Evolutionary conservation across 30 jellyfish, hydroid and myxozoan species (phyloP).

Genomic region (Cassiopea xamachana): DNA sequence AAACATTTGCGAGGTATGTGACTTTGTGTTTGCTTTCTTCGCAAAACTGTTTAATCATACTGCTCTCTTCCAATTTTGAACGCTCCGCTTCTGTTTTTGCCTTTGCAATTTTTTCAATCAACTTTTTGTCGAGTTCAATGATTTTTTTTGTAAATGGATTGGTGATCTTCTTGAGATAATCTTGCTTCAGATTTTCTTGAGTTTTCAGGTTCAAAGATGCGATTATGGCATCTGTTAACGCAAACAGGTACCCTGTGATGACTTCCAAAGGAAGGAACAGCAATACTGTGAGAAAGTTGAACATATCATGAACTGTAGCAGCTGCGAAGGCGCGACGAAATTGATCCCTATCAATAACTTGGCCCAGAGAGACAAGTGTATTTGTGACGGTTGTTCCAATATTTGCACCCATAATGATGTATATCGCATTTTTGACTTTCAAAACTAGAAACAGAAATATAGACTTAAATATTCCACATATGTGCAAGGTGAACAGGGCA

Average conservation of each 20-base stretch:
- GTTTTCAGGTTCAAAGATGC: conserved; percentile 49
- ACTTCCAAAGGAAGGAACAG: conserved; percentile 85
- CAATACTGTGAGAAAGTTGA: conserved; percentile 78
- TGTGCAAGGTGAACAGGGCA: too few relatives aligned
- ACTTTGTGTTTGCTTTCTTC: conserved; percentile 60
- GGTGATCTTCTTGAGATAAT: conserved; percentile 84
- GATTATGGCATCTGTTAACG: conserved; percentile 58
- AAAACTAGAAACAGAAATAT: conserved; percentile 52
- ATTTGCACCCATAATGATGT: conserved; percentile 94
- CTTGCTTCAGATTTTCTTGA: conserved; percentile 64
- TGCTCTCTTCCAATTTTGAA: conserved; percentile 37
- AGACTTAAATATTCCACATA: background rate
- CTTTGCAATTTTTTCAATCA: conserved; percentile 81
- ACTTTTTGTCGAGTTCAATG: conserved; percentile 80
- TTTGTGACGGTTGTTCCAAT: conserved; percentile 94
- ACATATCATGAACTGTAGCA: conserved; percentile 97
- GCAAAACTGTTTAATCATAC: conserved; percentile 72
- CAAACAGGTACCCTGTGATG: conserved; percentile 76
- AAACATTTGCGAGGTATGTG: conserved; percentile 26
- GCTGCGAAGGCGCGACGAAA: conserved; percentile 99
- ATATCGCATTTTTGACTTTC: conserved; percentile 85
- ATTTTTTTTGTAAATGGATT: conserved; percentile 80
- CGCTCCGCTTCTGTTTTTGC: conserved; percentile 72
- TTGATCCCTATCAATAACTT: conserved; percentile 82
- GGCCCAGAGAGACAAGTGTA: conserved; percentile 87